Base-by-base conservation (phyloP, 2,113 vertebrate genomes). In the Odocoileus hemionus region DNA sequence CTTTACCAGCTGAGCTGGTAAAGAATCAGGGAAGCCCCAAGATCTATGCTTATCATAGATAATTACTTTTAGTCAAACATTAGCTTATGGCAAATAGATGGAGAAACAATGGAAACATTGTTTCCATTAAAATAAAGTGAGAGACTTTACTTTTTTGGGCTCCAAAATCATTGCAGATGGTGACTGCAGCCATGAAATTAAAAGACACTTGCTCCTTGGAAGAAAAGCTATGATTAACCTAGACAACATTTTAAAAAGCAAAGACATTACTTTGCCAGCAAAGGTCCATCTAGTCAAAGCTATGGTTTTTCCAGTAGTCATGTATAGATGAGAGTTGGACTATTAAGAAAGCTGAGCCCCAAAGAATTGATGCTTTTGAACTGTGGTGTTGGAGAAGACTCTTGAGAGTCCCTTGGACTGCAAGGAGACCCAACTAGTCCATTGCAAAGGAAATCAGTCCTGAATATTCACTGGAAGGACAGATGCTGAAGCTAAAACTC, bases 61-160 rank as follows among this genome's bases (percentile, higher is more conserved):
- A 55, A 89, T n/a, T 58, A 96, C 5, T 67, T 95, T 94, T 85
- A 86, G 52, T 88, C 67, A 96, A 83, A 87, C 16, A 6, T 52
- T 9, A 94, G 86, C 15, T 67, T 96, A 11, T 25, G 4, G 4
- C 2, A 36, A 70, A 70, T 67, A 19, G 19, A 36, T 36, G n/a
- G 17, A 36, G 33, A 67, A 70, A 70, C n/a, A 21, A 36, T 21
- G n/a, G 33, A 70, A 70, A 70, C 19, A n/a, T 67, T 67, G 33
- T 19, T 67, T 67, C 64, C 33, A 67, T 67, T 67, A 67, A n/a
- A 67, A 36, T 67, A 67, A 67, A 36, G 33, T 67, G 16, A 21
- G 8, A 67, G 64, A 67, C 17, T 36, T 70, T 36, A 19, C 36
- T 36, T 9, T 9, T 14, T 50, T 3, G 64, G 64, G 2, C 2